phyloP scores from a whole-genome alignment of 2,888 invertebrate genomes.

The Andrena marginata region DNA sequence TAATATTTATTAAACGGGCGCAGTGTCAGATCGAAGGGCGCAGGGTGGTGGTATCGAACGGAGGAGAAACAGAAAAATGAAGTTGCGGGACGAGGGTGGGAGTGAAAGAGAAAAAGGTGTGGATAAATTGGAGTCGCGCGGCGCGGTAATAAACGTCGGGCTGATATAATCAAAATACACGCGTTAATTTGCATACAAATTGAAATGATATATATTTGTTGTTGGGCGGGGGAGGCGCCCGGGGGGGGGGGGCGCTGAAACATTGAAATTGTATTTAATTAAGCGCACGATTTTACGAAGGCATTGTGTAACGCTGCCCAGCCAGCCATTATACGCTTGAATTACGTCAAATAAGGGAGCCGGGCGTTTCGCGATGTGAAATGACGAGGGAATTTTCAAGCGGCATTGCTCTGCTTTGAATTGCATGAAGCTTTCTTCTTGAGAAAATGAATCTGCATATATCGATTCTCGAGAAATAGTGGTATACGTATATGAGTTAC shows the following conservation, averaged over 20 bases:
- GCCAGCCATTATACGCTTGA: constrained; percentile 10
- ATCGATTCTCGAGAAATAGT: too few relatives aligned
- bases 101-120: not conserved
- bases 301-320: constrained; percentile 6
- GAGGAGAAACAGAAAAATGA: not conserved
- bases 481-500: too few relatives aligned
- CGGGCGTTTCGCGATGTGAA: not conserved
- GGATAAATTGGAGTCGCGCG: constrained; percentile 42
- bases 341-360: constrained; percentile 16
- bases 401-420: too few relatives aligned
- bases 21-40: not conserved
- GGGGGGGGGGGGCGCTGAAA: constrained; percentile 1
- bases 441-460: too few relatives aligned
- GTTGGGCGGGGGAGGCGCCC: constrained; percentile 5
- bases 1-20: constrained; percentile 40
- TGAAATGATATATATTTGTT: constrained; percentile 56
- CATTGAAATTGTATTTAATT: constrained; percentile 53
- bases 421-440: too few relatives aligned
- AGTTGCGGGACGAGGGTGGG: not conserved
- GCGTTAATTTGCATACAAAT: constrained; percentile 60
- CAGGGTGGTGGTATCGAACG: not conserved
- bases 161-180: constrained; percentile 60
- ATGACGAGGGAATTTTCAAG: too few relatives aligned
- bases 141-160: constrained; percentile 44
- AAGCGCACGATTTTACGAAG: constrained; percentile 31